Conservation (phyloP, 2,888 invertebrate species). For the Cabera pusaria region DNA sequence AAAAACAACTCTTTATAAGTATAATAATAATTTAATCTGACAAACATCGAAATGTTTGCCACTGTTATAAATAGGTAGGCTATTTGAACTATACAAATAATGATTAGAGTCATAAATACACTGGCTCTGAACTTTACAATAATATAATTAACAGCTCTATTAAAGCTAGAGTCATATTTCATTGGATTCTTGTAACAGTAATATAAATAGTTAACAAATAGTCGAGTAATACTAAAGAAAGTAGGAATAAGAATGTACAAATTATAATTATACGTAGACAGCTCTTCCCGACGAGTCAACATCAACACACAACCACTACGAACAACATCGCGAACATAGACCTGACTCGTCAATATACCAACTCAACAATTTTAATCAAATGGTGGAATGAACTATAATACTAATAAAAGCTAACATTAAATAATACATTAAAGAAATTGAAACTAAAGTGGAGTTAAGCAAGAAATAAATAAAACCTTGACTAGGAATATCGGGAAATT, state of each 20-base stretch:
- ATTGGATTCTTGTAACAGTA: slow-evolving; percentile 75
- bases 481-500: slow-evolving; percentile 79
- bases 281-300: slow-evolving; percentile 46
- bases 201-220: slow-evolving; percentile 83
- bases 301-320: slow-evolving; percentile 31
- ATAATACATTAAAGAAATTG: slow-evolving; percentile 61
- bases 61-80: slow-evolving; percentile 73
- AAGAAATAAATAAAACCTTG: slow-evolving; percentile 77
- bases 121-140: slow-evolving; percentile 80
- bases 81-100: slow-evolving; percentile 82
- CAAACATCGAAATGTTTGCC: slow-evolving; percentile 73
- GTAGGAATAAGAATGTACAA: slow-evolving; percentile 71
- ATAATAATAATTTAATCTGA: slow-evolving; percentile 78
- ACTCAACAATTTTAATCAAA: slow-evolving; percentile 66
- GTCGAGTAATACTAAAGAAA: slow-evolving; percentile 70
- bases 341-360: slow-evolving; percentile 34
- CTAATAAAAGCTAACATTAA: slow-evolving; percentile 60
- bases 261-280: slow-evolving; percentile 57
- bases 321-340: slow-evolving; percentile 16
- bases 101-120: slow-evolving; percentile 81
- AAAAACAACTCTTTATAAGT: slow-evolving; percentile 22
- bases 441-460: slow-evolving; percentile 60
- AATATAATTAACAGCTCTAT: slow-evolving; percentile 77
- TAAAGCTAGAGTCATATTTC: slow-evolving; percentile 74
- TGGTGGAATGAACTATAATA: slow-evolving; percentile 68